phyloP scores from a whole-genome alignment of 2,797 vertebrate species.

The Ambastaia sidthimunki region DNA sequence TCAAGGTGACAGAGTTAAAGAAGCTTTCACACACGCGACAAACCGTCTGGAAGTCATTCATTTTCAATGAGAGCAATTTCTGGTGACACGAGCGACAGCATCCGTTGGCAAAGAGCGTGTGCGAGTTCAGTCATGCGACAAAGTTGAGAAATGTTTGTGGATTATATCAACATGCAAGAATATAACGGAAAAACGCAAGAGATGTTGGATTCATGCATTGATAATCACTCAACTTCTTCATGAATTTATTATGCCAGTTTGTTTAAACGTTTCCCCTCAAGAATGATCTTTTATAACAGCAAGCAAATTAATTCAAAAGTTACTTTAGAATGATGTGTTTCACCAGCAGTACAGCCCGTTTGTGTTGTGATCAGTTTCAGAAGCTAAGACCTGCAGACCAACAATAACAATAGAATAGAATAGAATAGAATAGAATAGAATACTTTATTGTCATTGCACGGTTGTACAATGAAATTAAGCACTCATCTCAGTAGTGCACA shows the following conservation, averaged over 20 bases:
- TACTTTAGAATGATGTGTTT: no score
- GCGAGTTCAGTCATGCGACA: neutral
- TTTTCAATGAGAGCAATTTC: constrained; percentile 1
- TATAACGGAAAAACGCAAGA: neutral
- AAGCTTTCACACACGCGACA: neutral
- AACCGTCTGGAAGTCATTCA: neutral
- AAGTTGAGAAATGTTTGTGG: neutral
- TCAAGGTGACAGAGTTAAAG: constrained; percentile 32
- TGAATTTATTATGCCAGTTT: neutral
- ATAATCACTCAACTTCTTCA: neutral
- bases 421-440: no score
- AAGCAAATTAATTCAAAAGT: neutral
- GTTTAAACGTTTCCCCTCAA: neutral
- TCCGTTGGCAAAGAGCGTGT: neutral
- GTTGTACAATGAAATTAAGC: no score
- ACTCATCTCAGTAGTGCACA: no score
- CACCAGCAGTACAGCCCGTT: no score
- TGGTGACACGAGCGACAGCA: constrained; percentile 3
- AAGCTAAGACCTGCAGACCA: no score
- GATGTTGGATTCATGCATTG: neutral
- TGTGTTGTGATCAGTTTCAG: no score
- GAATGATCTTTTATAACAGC: neutral
- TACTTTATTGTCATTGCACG: no score
- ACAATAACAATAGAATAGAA: no score
- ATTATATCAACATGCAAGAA: neutral